A percentile compares a stretch with the other conserved stretches of the same genome.
Evolutionary conservation across 1,140 invertebrate species (phyloP).

Genomic region (Caerostris extrusa): DNA sequence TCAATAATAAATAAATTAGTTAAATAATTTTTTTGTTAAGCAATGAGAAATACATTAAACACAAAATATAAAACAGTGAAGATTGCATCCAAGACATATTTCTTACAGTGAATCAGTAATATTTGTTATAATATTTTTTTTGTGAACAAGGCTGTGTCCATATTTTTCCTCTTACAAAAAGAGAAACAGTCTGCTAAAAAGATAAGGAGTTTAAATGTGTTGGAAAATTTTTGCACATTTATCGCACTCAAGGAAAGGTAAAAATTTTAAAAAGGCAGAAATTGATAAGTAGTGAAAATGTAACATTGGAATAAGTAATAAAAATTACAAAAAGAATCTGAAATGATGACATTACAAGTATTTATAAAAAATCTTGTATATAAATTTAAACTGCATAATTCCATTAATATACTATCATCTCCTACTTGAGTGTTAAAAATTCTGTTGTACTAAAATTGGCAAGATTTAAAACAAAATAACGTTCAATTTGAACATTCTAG

Average conservation of each 20-base stretch:
- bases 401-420: constrained; percentile 49
- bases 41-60: not conserved
- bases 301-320: constrained; percentile 59
- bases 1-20: too few relatives aligned
- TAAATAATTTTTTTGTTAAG: not conserved
- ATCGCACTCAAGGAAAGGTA: constrained; percentile 51
- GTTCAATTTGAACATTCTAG: constrained; percentile 73
- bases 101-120: constrained; percentile 6
- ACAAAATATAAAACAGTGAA: constrained; percentile 2
- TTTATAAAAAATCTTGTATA: constrained; percentile 65
- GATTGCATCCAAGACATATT: constrained; percentile 26
- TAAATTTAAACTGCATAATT: constrained; percentile 62
- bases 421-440: constrained; percentile 71
- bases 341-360: constrained; percentile 58
- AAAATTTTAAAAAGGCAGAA: constrained; percentile 66
- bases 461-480: constrained; percentile 73
- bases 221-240: constrained; percentile 63
- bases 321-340: constrained; percentile 53
- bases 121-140: constrained; percentile 28
- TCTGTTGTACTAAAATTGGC: constrained; percentile 71
- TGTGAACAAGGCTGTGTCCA: constrained; percentile 14
- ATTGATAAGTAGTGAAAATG: constrained; percentile 63
- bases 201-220: constrained; percentile 33
- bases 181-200: constrained; percentile 3
- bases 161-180: constrained; percentile 23